These are phyloP conservation scores for Zingel zingel DNA, from an alignment of 2,113 vertebrate species.

Conservation along the genomic window DNA sequence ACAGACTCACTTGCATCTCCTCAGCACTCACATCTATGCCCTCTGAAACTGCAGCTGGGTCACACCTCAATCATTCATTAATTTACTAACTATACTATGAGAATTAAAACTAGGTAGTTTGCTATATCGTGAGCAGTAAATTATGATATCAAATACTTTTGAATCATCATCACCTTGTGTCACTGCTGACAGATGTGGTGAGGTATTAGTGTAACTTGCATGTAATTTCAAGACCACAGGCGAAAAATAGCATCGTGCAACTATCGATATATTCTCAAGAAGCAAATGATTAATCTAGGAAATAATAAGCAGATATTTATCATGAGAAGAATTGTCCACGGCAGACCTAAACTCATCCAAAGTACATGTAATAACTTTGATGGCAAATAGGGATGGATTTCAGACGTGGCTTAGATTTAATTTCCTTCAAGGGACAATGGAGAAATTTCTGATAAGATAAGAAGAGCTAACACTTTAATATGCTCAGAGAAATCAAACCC, in stretches of 20 bases:
- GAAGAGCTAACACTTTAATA: constrained; percentile 19
- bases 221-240: not conserved
- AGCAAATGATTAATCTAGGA: not conserved
- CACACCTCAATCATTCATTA: not conserved
- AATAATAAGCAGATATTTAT: not conserved
- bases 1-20: not conserved
- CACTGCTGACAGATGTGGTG: not conserved
- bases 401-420: not conserved
- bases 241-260: not conserved
- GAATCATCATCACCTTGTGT: not conserved
- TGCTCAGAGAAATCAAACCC: constrained; percentile 14
- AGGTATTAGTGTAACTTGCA: not conserved
- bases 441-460: constrained; percentile 23
- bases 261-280: not conserved
- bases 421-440: constrained; percentile 19
- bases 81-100: not conserved
- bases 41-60: constrained; percentile 13
- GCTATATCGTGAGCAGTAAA: not conserved
- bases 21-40: not conserved
- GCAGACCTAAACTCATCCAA: not conserved
- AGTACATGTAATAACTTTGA: not conserved
- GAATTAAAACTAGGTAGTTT: not conserved
- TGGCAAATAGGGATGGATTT: constrained; percentile 3
- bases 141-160: not conserved
- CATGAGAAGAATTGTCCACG: not conserved